phyloP scores from a whole-genome alignment of 23 tunicate species.

The Halocynthia roretzi region DNA sequence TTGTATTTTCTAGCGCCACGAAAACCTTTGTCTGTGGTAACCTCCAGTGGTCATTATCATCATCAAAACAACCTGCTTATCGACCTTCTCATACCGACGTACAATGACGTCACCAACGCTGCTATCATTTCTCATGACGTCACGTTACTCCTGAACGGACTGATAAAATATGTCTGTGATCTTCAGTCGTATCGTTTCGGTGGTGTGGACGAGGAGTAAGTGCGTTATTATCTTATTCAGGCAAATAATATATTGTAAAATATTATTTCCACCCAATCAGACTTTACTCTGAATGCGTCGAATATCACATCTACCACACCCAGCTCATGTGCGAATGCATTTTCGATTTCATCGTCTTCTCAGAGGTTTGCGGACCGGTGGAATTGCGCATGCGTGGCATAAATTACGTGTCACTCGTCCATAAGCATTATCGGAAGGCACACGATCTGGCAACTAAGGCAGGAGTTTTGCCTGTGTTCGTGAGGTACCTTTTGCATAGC shows the following conservation, averaged over 20 bases:
- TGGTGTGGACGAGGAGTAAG: neutral
- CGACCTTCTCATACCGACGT: neutral
- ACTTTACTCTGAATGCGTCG: neutral
- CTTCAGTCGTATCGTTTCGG: neutral
- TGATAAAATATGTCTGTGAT: neutral
- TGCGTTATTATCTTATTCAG: neutral
- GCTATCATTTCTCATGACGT: neutral
- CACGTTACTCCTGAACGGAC: neutral
- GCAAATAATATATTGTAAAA: neutral
- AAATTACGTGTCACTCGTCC: neutral
- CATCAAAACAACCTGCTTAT: constrained; percentile 1
- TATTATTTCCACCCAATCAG: neutral
- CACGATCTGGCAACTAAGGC: neutral
- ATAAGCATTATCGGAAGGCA: neutral
- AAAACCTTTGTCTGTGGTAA: too few species aligned
- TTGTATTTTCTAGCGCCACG: too few species aligned
- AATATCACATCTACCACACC: neutral
- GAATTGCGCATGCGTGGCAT: constrained; percentile 1
- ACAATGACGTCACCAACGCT: neutral
- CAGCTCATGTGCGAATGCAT: neutral
- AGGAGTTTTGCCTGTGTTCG: neutral
- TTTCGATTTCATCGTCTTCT: neutral
- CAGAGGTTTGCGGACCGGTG: constrained; percentile 2
- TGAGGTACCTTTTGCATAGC: neutral
- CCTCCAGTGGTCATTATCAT: neutral